Evolutionary conservation across 2,888 invertebrate genomes (phyloP).

Genomic region (Oxystoma pomonae): DNA sequence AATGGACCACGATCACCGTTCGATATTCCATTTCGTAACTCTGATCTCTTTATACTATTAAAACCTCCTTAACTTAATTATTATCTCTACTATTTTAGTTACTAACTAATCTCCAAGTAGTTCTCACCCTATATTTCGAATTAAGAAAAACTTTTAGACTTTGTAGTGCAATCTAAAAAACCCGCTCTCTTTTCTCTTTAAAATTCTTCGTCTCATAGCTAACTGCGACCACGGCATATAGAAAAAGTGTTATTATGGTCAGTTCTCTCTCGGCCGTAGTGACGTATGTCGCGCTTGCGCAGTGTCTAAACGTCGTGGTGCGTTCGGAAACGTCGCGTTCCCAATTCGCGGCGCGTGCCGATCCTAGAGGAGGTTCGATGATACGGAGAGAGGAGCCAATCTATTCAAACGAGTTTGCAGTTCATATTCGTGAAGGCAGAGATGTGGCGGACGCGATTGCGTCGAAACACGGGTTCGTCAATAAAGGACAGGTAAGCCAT

Average conservation of each 20-base stretch:
- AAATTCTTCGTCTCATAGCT: no score
- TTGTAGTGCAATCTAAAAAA: no score
- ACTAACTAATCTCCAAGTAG: no score
- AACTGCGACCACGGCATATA: background rate
- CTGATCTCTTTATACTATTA: no score
- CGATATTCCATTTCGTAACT: no score
- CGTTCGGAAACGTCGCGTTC: background rate
- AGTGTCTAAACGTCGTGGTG: background rate
- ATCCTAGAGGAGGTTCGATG: background rate
- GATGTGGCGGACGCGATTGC: slow-evolving; percentile 75
- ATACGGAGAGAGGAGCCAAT: slow-evolving; percentile 42
- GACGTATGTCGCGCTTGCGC: background rate
- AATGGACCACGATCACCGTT: no score
- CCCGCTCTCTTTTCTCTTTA: no score
- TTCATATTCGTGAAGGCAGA: slow-evolving; percentile 72
- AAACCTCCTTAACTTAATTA: no score
- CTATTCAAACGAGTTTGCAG: slow-evolving; percentile 81
- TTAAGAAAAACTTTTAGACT: no score
- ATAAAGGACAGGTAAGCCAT: slow-evolving; percentile 80
- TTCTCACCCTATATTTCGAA: no score
- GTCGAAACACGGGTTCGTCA: slow-evolving; percentile 77
- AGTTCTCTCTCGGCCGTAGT: background rate
- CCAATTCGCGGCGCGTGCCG: background rate
- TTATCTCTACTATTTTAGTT: no score
- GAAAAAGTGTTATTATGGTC: background rate